Evolutionary conservation across 2,113 vertebrate species (phyloP), one percentile per base, ranked within the genome.

Genomic region (Antidorcas marsupialis): DNA sequence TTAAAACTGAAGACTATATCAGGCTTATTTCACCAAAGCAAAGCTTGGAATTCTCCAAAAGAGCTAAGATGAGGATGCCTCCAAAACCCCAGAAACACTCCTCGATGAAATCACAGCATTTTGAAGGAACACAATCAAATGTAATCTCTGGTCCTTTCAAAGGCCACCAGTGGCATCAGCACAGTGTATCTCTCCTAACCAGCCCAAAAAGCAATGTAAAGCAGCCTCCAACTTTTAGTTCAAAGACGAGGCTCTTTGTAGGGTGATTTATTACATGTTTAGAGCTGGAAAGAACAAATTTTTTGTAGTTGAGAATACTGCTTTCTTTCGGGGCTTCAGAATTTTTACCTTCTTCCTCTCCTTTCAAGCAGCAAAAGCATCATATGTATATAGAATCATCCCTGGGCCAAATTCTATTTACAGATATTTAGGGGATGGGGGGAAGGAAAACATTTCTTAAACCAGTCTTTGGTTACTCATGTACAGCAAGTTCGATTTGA

Each of bases 1-100:
- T 89, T 93, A 67, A 95, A 97, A 88, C 7, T 87, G 50, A 97
- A 97, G 64, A 59, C 83, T 78, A 88, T 83, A 92, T 87, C 89
- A 59, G 82, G 27, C 64, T 86, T 57, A 45, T 91, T 45, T 95
- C 93, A 89, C 97, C 96, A 96, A 74, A 93, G 89, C 86, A 97
- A 98, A 97, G 78, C 96, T 97, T 93, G 97, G 95, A 93, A 98
- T 97, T 81, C 95, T 98, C 90, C 67, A 90, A 36, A 98, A 95
- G 81, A 96, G 27, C 50, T 62, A 76, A 97, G 85, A 91, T 81
- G 53, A 98, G 93, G 96, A 91, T 6, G 36, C 55, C 45, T 94
- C 47, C 3, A 36, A n/a, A 87, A 93, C 0, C 0, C 4, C 45
- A 89, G 79, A 97, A 92, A 95, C 83, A 93, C 83, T 98, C 94